These are phyloP conservation scores for Bradynema listronoti DNA, from an alignment of 1,140 invertebrate species.

Conservation along the genomic window DNA sequence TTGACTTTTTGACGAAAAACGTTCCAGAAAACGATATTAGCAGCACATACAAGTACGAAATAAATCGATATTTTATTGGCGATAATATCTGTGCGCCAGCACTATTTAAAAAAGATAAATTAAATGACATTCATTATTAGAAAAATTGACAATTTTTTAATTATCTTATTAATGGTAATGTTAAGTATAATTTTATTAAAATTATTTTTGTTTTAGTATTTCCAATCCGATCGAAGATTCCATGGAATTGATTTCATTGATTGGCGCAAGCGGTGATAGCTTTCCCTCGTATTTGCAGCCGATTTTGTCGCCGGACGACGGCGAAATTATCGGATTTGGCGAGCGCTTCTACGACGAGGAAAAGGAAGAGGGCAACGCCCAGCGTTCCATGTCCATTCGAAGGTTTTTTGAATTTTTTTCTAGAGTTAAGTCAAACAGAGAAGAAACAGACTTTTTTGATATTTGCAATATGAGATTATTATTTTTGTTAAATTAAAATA, in stretches of 20 bases:
- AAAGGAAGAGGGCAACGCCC: constrained; percentile 20
- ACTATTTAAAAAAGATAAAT: too few species aligned
- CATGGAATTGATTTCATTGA: background rate
- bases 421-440: background rate
- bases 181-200: too few species aligned
- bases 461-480: background rate
- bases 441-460: background rate
- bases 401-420: constrained; percentile 12
- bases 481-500: too few species aligned
- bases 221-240: constrained; percentile 14
- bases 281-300: constrained; percentile 31
- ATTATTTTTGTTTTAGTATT: constrained; percentile 10
- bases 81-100: too few species aligned
- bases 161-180: too few species aligned
- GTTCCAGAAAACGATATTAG: constrained; percentile 35
- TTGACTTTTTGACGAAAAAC: constrained; percentile 25
- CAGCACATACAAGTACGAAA: constrained; percentile 31
- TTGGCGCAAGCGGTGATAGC: background rate
- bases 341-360: constrained; percentile 27
- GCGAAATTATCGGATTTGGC: constrained; percentile 33
- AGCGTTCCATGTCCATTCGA: constrained; percentile 30
- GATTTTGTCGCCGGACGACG: constrained; percentile 33
- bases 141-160: too few species aligned
- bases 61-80: too few species aligned
- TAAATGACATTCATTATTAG: too few species aligned